Evolutionary conservation across 2,113 vertebrate species (phyloP).

Genomic region (Otolemur garnettii): DNA sequence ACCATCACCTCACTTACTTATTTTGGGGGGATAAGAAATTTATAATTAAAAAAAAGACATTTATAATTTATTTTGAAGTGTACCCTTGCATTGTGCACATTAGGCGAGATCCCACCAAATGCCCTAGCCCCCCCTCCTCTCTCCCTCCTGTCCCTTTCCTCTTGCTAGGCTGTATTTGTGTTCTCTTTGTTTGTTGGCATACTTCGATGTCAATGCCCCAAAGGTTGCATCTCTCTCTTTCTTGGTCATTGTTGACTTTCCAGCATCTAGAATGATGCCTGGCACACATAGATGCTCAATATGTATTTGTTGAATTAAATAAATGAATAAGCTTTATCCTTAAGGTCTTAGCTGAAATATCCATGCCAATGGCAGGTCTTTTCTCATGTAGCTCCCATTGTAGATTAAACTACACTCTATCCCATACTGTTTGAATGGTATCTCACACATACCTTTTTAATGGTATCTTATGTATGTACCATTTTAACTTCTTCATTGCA

Average conservation of each 20-base stretch:
- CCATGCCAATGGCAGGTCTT: not conserved
- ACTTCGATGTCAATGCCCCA: not conserved
- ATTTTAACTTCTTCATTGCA: not conserved
- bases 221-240: not conserved
- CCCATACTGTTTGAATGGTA: not conserved
- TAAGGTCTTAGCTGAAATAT: not conserved
- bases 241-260: not conserved
- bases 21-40: too few species aligned
- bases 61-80: too few species aligned
- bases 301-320: not conserved
- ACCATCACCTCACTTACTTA: too few species aligned
- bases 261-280: not conserved
- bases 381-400: not conserved
- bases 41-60: too few species aligned
- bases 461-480: not conserved
- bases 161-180: too few species aligned
- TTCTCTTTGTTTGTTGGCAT: not conserved
- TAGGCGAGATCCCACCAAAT: too few species aligned
- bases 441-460: not conserved
- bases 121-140: too few species aligned
- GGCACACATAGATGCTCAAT: not conserved
- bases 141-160: too few species aligned
- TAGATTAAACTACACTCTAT: not conserved
- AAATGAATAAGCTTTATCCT: not conserved
- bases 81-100: too few species aligned